Evolutionary conservation across 92 coral and sea anemone genomes (phyloP).

Genomic region (Zoanthus solanderi): DNA sequence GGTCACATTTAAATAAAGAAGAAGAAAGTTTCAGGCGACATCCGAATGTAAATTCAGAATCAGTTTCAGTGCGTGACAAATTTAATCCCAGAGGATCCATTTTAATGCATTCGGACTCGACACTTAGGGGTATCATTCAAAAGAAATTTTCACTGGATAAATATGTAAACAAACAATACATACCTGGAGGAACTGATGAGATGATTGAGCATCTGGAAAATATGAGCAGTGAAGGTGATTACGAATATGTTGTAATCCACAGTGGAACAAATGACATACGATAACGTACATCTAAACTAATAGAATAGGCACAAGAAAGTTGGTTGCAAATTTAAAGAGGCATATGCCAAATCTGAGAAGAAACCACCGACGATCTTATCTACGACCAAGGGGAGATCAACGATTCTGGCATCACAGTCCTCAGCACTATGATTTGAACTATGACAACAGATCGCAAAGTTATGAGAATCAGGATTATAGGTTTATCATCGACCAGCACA

Average conservation of each 20-base stretch:
- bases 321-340: slow-evolving; percentile 46
- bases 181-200: slow-evolving; percentile 38
- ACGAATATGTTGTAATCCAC: slow-evolving; percentile 41
- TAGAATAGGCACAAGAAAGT: slow-evolving; percentile 47
- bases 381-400: slow-evolving; percentile 21
- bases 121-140: slow-evolving; percentile 32
- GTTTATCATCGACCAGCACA: slow-evolving; percentile 8
- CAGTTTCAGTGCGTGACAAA: too few relatives aligned
- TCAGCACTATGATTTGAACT: background rate
- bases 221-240: slow-evolving; percentile 35
- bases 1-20: too few relatives aligned
- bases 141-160: slow-evolving; percentile 17
- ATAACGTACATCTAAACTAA: slow-evolving; percentile 58
- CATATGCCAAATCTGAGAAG: slow-evolving; percentile 37
- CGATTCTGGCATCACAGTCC: slow-evolving; percentile 18
- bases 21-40: too few relatives aligned
- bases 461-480: slow-evolving; percentile 7
- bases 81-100: background rate
- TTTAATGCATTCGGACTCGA: slow-evolving; percentile 21
- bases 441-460: background rate
- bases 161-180: slow-evolving; percentile 38
- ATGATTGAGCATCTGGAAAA: background rate
- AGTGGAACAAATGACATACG: slow-evolving; percentile 41
- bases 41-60: background rate
- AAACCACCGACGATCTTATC: slow-evolving; percentile 1